A percentile compares a stretch with the other conserved stretches of the same genome.
phyloP scores from a whole-genome alignment of 2,797 vertebrate genomes.

The Paramormyrops hopkinsi region DNA sequence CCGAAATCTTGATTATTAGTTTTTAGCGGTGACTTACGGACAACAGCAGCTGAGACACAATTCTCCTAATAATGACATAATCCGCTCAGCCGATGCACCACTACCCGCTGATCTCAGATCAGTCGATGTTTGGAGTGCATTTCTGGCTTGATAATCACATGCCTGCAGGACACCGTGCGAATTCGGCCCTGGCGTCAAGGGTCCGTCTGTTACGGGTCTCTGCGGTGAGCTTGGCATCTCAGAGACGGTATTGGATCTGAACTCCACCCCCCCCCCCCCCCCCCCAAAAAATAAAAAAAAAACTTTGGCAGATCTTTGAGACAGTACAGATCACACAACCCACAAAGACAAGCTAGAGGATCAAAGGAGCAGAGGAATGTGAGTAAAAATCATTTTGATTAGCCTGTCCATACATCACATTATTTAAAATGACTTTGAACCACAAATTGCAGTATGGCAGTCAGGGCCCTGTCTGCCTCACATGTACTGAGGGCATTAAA shows the following conservation, averaged over 20 bases:
- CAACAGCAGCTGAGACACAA: not conserved
- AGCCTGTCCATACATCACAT: not conserved
- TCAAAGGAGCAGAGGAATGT: not conserved
- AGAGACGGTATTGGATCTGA: not conserved
- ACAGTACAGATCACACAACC: not conserved
- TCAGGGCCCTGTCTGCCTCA: not conserved
- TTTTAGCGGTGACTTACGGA: not conserved
- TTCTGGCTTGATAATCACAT: not conserved
- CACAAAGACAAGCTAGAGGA: not conserved
- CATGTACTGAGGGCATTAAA: not conserved
- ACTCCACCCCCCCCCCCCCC: not conserved
- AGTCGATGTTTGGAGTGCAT: not conserved
- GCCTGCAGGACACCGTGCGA: not conserved
- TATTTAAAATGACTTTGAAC: constrained; percentile 5
- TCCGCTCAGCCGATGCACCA: not conserved
- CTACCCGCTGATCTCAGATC: not conserved
- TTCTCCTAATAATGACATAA: not conserved
- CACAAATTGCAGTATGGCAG: not conserved
- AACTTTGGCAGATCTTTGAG: not conserved
- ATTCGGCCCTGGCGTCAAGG: not conserved
- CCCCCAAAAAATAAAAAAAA: not conserved
- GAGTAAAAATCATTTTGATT: not conserved
- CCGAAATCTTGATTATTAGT: not conserved
- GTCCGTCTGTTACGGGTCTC: not conserved
- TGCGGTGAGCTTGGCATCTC: not conserved